These are phyloP conservation scores for Drosophila acutilabella DNA, from an alignment of 2,888 invertebrate genomes.

Conservation along the genomic window DNA sequence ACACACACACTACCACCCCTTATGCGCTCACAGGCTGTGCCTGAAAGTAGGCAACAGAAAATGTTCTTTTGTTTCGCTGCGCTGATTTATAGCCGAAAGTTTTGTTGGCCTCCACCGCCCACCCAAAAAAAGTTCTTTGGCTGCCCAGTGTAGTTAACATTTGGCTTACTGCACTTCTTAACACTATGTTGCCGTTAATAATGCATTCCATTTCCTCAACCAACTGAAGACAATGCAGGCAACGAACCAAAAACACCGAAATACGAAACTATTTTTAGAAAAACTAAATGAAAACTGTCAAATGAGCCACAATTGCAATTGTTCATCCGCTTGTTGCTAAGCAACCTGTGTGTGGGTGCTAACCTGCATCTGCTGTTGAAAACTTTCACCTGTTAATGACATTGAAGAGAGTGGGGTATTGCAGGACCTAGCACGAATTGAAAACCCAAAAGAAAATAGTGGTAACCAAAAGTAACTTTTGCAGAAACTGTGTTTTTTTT, in stretches of 20 bases:
- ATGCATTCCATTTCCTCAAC: conserved; percentile 30
- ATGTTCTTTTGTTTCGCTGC: conserved; percentile 43
- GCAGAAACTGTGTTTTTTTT: conserved; percentile 36
- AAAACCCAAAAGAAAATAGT: conserved; percentile 44
- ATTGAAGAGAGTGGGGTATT: conserved; percentile 41
- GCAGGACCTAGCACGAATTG: conserved; percentile 5
- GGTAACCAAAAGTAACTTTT: conserved; percentile 49
- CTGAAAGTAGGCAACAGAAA: conserved; percentile 26
- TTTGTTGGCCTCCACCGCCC: conserved; percentile 25
- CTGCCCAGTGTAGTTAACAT: conserved; percentile 63
- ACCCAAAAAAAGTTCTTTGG: conserved; percentile 21
- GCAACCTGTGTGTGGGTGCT: conserved; percentile 28
- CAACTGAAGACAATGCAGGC: conserved; percentile 45
- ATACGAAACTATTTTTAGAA: background rate
- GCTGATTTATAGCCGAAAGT: conserved; percentile 70
- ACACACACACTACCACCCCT: background rate
- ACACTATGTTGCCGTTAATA: conserved; percentile 77
- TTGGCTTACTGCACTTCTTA: conserved; percentile 75
- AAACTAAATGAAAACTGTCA: conserved; percentile 76
- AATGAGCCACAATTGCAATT: conserved; percentile 76
- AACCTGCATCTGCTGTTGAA: conserved; percentile 35
- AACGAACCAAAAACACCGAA: conserved; percentile 13
- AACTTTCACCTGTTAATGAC: conserved; percentile 76
- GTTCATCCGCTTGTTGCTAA: conserved; percentile 56
- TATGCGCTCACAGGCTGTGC: background rate